These are phyloP conservation scores for Heteromormyrus szaboi DNA, from an alignment of 2,797 vertebrate genomes.

Conservation along the genomic window DNA sequence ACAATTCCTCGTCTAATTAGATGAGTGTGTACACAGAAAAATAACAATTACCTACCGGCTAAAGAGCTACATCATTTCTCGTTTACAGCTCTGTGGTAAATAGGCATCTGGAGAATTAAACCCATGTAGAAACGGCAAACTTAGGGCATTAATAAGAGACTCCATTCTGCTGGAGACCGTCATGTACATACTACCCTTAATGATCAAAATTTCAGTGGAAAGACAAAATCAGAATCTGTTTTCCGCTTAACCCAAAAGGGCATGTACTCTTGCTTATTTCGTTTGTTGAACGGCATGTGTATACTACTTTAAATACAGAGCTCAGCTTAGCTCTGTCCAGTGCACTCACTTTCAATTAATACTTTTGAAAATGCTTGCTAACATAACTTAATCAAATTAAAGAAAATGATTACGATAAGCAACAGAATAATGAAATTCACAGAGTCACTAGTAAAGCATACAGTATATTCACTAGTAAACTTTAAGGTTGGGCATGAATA, in stretches of 20 bases:
- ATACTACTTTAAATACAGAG: not conserved
- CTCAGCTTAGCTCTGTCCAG: not conserved
- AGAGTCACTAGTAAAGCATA: not conserved
- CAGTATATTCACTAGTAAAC: not conserved
- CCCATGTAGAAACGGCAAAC: not conserved
- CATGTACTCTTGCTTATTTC: not conserved
- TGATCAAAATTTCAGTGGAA: not conserved
- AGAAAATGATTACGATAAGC: not conserved
- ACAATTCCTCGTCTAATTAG: conserved; percentile 7
- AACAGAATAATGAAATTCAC: not conserved
- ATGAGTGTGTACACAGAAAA: not conserved
- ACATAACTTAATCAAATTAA: not conserved
- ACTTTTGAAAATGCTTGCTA: not conserved
- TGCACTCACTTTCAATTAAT: not conserved
- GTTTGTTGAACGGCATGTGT: not conserved
- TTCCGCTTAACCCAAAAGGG: not conserved
- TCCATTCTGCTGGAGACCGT: not conserved
- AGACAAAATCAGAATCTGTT: not conserved
- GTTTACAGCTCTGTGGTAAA: not conserved
- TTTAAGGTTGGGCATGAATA: not conserved
- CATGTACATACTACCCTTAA: not conserved
- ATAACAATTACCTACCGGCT: not conserved
- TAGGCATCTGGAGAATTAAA: not conserved
- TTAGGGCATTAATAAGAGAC: not conserved
- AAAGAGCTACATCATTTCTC: not conserved